Conservation (phyloP, 2,888 invertebrate species). For the Trichopria drosophilae region DNA sequence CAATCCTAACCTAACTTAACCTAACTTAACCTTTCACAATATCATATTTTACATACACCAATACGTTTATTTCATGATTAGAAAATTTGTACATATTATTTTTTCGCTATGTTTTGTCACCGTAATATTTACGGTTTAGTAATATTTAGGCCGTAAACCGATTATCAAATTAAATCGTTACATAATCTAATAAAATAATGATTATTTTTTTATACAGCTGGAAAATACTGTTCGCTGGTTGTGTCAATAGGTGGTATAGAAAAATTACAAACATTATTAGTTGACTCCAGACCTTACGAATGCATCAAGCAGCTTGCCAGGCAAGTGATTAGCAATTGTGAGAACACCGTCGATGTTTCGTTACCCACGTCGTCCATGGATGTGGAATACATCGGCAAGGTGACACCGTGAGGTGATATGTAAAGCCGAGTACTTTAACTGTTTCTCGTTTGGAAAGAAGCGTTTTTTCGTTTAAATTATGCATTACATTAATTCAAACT, state of each 20-base stretch:
- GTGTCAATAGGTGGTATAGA: conserved; percentile 82
- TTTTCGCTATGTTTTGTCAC: background rate
- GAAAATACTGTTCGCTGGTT: conserved; percentile 88
- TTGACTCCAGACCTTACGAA: conserved; percentile 66
- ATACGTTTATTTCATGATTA: too few relatives aligned
- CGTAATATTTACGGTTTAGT: conserved; percentile 2
- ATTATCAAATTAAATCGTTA: too few relatives aligned
- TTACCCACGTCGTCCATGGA: conserved; percentile 24
- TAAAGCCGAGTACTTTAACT: too few relatives aligned
- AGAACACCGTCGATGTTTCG: conserved; percentile 15
- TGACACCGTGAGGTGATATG: too few relatives aligned
- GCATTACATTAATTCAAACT: too few relatives aligned
- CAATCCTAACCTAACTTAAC: too few relatives aligned
- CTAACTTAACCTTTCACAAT: too few relatives aligned
- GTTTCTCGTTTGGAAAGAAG: too few relatives aligned
- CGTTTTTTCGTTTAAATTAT: too few relatives aligned
- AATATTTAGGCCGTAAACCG: too few relatives aligned
- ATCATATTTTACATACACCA: too few relatives aligned
- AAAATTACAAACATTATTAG: conserved; percentile 69
- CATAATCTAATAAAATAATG: too few relatives aligned
- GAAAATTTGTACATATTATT: background rate
- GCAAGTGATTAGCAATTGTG: conserved; percentile 71
- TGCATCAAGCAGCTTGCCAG: conserved; percentile 71
- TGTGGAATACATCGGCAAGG: conserved; percentile 19
- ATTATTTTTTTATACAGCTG: conserved; percentile 69